Conservation (phyloP, 2,888 invertebrate genomes). For the Catocala fraxini region DNA sequence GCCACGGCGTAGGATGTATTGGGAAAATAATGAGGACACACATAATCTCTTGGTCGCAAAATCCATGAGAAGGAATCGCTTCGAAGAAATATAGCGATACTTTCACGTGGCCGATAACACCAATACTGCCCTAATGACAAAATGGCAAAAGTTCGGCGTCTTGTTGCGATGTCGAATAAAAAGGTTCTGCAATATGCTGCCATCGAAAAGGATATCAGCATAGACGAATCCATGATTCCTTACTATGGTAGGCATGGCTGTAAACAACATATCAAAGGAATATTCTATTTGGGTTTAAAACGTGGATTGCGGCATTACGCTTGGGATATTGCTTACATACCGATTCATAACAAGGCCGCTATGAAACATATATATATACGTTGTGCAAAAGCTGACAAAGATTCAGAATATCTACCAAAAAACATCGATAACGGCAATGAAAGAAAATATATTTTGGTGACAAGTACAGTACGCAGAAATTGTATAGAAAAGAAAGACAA, state of each 20-base stretch:
- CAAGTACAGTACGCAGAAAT: no score
- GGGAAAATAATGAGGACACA: conserved; percentile 27
- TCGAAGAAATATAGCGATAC: no score
- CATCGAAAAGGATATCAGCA: conserved; percentile 24
- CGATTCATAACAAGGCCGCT: conserved; percentile 43
- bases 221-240: conserved; percentile 60
- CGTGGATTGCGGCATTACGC: conserved; percentile 50
- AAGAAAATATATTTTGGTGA: no score
- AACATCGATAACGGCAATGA: no score
- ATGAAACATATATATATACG: neutral
- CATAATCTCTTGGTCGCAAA: no score
- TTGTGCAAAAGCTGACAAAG: no score
- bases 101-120: no score
- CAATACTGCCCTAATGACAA: conserved; percentile 10
- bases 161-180: conserved; percentile 31
- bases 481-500: conserved; percentile 22
- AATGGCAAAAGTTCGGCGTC: conserved; percentile 52
- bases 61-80: no score
- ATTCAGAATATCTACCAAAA: no score
- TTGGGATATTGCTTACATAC: conserved; percentile 51
- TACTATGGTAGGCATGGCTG: conserved; percentile 56
- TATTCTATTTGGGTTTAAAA: conserved; percentile 53
- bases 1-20: conserved; percentile 48
- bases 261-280: conserved; percentile 53
- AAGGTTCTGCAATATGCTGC: conserved; percentile 14